Conservation (phyloP, 2,888 invertebrate genomes). For the Charanyca ferruginea region DNA sequence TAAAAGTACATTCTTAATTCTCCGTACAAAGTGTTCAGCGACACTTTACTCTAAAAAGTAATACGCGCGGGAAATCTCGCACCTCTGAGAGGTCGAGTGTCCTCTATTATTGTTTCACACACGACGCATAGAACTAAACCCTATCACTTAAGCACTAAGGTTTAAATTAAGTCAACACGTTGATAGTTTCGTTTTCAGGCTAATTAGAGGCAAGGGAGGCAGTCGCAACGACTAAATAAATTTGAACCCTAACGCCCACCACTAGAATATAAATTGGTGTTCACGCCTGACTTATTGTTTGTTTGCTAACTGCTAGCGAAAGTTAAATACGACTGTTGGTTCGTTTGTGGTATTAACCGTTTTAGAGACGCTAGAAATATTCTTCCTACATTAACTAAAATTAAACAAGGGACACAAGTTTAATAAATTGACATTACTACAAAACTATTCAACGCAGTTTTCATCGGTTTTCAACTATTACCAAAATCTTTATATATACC, state of each 20-base stretch:
- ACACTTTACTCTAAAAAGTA: constrained; percentile 66
- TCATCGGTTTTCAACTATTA: too few species aligned
- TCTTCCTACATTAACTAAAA: not conserved
- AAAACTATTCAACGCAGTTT: too few species aligned
- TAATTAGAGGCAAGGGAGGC: constrained; percentile 85
- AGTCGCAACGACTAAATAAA: constrained; percentile 66
- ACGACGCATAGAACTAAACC: constrained; percentile 62
- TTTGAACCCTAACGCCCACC: constrained; percentile 70
- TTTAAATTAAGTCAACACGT: constrained; percentile 44
- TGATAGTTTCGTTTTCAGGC: constrained; percentile 84
- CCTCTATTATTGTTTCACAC: constrained; percentile 84
- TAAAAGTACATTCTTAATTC: constrained; percentile 64
- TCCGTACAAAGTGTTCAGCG: constrained; percentile 66
- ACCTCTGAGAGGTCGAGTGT: constrained; percentile 85
- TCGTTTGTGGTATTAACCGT: constrained; percentile 45
- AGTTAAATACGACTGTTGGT: constrained; percentile 59
- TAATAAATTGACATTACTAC: not conserved
- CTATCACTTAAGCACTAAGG: constrained; percentile 67
- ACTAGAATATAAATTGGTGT: constrained; percentile 60
- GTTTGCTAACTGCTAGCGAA: constrained; percentile 61
- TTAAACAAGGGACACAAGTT: not conserved
- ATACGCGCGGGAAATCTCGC: constrained; percentile 82
- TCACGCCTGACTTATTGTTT: constrained; percentile 58
- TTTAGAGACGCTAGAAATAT: constrained; percentile 4
- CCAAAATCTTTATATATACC: too few species aligned